A percentile compares a stretch with the other conserved stretches of the same genome.
phyloP scores from a whole-genome alignment of 1,140 invertebrate species.

The Cyphomyrmex costatus region DNA sequence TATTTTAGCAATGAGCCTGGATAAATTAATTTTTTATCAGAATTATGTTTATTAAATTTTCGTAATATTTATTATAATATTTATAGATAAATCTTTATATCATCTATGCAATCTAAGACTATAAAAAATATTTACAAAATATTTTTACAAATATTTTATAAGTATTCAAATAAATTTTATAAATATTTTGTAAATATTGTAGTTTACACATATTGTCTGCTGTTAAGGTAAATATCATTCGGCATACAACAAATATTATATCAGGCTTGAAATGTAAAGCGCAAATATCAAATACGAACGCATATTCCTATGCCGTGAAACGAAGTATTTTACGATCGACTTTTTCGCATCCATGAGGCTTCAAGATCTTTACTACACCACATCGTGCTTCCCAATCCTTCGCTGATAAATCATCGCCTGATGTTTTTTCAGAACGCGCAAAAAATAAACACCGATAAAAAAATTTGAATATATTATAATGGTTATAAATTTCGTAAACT shows the following conservation, averaged over 20 bases:
- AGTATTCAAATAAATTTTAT: too few species aligned
- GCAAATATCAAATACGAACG: not conserved
- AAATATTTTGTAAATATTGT: too few species aligned
- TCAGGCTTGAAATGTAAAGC: not conserved
- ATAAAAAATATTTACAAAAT: too few species aligned
- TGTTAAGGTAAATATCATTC: not conserved
- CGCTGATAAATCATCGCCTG: not conserved
- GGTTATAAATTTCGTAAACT: not conserved
- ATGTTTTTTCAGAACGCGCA: not conserved
- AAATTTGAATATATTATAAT: not conserved
- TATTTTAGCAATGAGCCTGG: too few species aligned
- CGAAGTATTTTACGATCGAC: conserved; percentile 31
- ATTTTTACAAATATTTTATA: too few species aligned
- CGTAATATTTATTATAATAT: too few species aligned
- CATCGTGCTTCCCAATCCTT: conserved; percentile 10
- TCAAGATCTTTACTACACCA: not conserved
- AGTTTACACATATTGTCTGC: too few species aligned
- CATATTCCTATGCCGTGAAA: not conserved
- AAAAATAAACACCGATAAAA: not conserved
- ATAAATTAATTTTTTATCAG: too few species aligned
- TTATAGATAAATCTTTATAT: too few species aligned
- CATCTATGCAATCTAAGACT: too few species aligned
- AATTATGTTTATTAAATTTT: too few species aligned
- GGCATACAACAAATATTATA: not conserved
- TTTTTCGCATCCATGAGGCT: conserved; percentile 1